Evolutionary conservation across 2,888 invertebrate genomes (phyloP).

Genomic region (Ormyrus pomaceus): DNA sequence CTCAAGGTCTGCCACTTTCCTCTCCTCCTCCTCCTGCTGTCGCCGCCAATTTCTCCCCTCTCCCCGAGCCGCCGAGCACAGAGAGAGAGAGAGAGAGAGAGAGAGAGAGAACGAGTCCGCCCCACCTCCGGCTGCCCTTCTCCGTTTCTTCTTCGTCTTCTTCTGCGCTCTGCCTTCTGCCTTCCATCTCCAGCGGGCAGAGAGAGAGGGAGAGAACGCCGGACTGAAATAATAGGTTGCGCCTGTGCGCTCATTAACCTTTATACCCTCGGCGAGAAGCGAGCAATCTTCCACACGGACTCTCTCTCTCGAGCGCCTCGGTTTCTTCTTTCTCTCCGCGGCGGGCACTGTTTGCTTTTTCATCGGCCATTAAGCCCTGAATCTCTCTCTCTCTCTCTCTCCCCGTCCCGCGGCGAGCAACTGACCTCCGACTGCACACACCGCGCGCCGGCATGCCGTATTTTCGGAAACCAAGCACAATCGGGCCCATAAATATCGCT

Average conservation of each 20-base stretch:
- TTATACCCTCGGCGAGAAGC: slow-evolving; percentile 73
- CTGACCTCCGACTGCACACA: slow-evolving; percentile 10
- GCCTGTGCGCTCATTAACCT: slow-evolving; percentile 75
- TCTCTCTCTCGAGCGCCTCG: slow-evolving; percentile 48
- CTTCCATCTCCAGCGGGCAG: neutral
- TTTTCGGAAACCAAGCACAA: slow-evolving; percentile 21
- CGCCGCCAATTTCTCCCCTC: slow-evolving; percentile 59
- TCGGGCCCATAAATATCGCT: slow-evolving; percentile 14
- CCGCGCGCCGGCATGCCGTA: neutral
- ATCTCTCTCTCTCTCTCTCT: neutral
- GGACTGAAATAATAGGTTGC: slow-evolving; percentile 75
- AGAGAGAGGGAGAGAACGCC: slow-evolving; percentile 59
- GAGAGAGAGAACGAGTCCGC: slow-evolving; percentile 11
- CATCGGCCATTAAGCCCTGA: slow-evolving; percentile 44
- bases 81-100: slow-evolving; percentile 16
- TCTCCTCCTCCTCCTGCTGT: slow-evolving; percentile 63
- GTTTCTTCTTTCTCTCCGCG: neutral
- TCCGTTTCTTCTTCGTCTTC: too few relatives aligned
- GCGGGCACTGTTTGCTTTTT: slow-evolving; percentile 50
- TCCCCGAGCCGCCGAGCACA: neutral
- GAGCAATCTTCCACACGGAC: slow-evolving; percentile 68
- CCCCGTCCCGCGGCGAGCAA: neutral
- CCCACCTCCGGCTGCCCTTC: too few relatives aligned
- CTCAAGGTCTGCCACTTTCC: slow-evolving; percentile 75
- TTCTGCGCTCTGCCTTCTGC: too few relatives aligned